Base-by-base conservation (phyloP, 1,140 invertebrate genomes). In the Linepithema humile region DNA sequence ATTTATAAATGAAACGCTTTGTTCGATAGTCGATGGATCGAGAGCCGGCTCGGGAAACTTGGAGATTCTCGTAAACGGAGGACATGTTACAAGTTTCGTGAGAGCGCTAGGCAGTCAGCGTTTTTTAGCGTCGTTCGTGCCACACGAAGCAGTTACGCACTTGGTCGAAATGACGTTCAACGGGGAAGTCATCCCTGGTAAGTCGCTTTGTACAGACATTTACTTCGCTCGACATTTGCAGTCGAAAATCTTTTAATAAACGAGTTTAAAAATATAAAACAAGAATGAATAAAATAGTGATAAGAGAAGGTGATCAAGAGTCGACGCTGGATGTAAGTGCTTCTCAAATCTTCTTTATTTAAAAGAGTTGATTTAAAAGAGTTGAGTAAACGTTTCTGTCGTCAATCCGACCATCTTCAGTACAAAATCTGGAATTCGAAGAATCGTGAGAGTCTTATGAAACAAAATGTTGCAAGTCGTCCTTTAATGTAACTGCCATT, bases 141-240 rank as follows among this genome's bases (percentile, higher is more conserved):
- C 98, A 0, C 97, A 98, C 89, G 96, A 98, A 90, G 95, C 97
- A 12, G 96, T 98, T 29, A 96, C 96, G 32, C 98, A 99, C 94
- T 95, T 96, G 3, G 97, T 99, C 15, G 98, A 99, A 91, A 99
- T 99, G 96, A 98, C 97, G 69, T 99, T 99, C 95, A 99, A 99
- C 94, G 97, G 97, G 29, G 97, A 98, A 93, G 96, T 97, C 87
- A 98, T 99, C 17, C 97, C 97, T 92, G 98, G 98, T 98, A 95
- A 97, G 97, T 95, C 1, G 17, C 4, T 17, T 26, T 35, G 20
- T 38, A 32, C 29, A 12, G n/a, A n/a, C n/a, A 77, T 43, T 38
- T 15, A 38, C n/a, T n/a, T n/a, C n/a, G n/a, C n/a, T n/a, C n/a
- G n/a, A 12, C 3, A 17, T 15, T 38, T n/a, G 15, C 12, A 50